Base-by-base conservation (phyloP, 1,140 invertebrate genomes). In the Hydropsyche tenuis region DNA sequence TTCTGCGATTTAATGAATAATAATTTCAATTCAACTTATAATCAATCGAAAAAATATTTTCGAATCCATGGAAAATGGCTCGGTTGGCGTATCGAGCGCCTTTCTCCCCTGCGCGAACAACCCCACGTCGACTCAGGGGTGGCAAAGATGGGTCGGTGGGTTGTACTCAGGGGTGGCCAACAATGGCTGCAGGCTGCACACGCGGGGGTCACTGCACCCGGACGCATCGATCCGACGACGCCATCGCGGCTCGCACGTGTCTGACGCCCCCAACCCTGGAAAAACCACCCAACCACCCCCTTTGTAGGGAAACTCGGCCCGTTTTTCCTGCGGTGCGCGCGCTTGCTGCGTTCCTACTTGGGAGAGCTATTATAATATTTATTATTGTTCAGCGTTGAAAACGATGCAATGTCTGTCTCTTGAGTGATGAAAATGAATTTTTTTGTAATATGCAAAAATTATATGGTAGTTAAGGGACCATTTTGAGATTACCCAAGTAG, bases 161-260 rank as follows among this genome's bases (percentile, higher is more conserved):
- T 45, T 11, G 62, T n/a, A 42, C 4, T 30, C 56, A 18, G 48
- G 46, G 72, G 62, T 4, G 18, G 71, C 18, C 60, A 20, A 23
- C 56, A 23, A 43, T 23, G 64, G 73, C 42, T 51, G 68, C 68
- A 70, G 16, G 37, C 30, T 27, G 66, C 66, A 45, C 23, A 27
- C 53, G 1, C 60, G 27, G 46, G 45, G 73, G 69, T 75, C 73
- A 72, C 56, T 72, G 73, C 73, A 75, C 73, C 69, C 69, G 63
- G 73, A 65, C 69, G 73, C 73, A 72, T 68, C 63, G 73, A 68
- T 75, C 73, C 63, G 63, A 30, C 60, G 25, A 20, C 30, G 43
- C 62, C 43, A 51, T 27, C 25, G 72, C 42, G 68, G 60, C 64
- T 64, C 68, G 72, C 66, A 45, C 42, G 68, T 42, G 60, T 73